Conservation (phyloP, 2,888 invertebrate species). For the Tenthredo distinguenda region DNA sequence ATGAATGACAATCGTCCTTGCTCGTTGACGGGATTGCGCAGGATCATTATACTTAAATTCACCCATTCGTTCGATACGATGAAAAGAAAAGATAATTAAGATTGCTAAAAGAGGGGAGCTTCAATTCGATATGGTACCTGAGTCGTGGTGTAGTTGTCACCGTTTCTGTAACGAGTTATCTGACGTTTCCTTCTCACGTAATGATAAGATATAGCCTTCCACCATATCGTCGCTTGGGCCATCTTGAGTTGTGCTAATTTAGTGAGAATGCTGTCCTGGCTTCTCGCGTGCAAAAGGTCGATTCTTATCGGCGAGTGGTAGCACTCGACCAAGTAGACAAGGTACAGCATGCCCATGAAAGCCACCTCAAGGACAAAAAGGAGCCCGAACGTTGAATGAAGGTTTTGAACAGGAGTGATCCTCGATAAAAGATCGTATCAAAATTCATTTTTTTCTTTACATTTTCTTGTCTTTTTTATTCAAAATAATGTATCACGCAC, state of each 20-base stretch:
- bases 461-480: neutral
- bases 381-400: constrained; percentile 6
- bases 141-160: constrained; percentile 90
- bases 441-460: neutral
- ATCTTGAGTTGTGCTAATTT: constrained; percentile 84
- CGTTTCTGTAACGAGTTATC: constrained; percentile 89
- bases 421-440: constrained; percentile 12
- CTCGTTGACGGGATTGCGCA: neutral
- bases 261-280: constrained; percentile 84
- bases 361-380: constrained; percentile 78
- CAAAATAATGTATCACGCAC: neutral
- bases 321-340: constrained; percentile 91
- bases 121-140: constrained; percentile 80
- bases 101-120: neutral
- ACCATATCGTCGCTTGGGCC: constrained; percentile 90
- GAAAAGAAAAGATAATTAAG: neutral
- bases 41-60: neutral
- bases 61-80: neutral
- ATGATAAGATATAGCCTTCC: constrained; percentile 93
- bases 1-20: neutral
- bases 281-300: constrained; percentile 83
- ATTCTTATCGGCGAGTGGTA: constrained; percentile 89
- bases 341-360: constrained; percentile 88
- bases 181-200: constrained; percentile 88
- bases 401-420: constrained; percentile 22